phyloP scores from a whole-genome alignment of 2,113 vertebrate genomes.

The Peromyscus californicus region DNA sequence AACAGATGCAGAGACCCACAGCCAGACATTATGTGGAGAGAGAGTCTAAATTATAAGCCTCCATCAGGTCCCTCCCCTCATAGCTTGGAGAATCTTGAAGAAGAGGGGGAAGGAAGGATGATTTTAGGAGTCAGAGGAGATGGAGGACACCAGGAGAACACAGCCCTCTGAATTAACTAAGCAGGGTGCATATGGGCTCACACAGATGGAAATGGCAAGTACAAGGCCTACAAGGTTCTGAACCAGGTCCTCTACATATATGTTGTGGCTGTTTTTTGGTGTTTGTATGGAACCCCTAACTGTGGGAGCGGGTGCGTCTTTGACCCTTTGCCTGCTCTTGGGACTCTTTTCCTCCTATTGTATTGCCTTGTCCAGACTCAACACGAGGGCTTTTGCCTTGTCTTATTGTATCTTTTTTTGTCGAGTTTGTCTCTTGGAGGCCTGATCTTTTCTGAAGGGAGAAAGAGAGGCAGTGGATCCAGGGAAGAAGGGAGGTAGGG shows the following conservation, averaged over 20 bases:
- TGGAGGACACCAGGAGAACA: background rate
- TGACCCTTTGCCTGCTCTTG: background rate
- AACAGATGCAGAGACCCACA: background rate
- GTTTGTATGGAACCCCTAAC: background rate
- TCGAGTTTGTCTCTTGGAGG: background rate
- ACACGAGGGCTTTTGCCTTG: background rate
- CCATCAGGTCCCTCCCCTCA: background rate
- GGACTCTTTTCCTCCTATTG: background rate
- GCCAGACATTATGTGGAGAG: background rate
- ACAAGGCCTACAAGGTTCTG: too few species aligned
- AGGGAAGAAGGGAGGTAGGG: rapidly evolving
- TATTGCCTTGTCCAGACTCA: background rate
- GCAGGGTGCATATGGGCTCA: too few species aligned
- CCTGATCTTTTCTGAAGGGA: background rate
- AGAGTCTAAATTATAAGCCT: background rate
- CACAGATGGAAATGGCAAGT: background rate
- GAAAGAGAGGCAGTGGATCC: background rate
- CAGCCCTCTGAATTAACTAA: background rate
- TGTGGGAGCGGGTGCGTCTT: background rate
- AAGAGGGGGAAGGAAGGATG: background rate
- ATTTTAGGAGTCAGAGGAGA: background rate
- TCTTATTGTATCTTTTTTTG: background rate
- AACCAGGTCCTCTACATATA: background rate
- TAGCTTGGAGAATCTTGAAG: background rate
- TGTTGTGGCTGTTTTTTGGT: background rate